Evolutionary conservation across 2,888 invertebrate species (phyloP).

Genomic region (Tholera decimalis): DNA sequence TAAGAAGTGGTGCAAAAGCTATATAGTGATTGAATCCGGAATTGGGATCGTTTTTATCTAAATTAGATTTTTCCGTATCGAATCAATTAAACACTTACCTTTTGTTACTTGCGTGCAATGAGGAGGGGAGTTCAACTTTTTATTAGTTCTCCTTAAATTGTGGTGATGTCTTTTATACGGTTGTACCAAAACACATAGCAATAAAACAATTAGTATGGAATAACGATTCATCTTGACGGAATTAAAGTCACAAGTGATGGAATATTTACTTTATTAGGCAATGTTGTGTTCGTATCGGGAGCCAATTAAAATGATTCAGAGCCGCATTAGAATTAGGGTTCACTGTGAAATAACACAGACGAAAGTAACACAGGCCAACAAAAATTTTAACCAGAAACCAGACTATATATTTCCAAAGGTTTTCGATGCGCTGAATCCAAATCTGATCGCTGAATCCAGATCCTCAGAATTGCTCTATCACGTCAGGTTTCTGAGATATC

Average conservation of each 20-base stretch:
- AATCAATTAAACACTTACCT: slow-evolving; percentile 66
- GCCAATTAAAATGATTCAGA: slow-evolving; percentile 18
- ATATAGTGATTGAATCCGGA: neutral
- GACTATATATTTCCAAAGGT: too few species aligned
- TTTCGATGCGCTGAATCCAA: too few species aligned
- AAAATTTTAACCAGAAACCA: too few species aligned
- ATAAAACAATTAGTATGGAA: slow-evolving; percentile 38
- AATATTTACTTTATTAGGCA: slow-evolving; percentile 7
- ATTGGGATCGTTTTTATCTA: neutral
- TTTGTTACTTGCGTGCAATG: slow-evolving; percentile 82
- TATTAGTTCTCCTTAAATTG: slow-evolving; percentile 37
- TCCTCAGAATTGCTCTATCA: too few species aligned
- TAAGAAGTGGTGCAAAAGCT: neutral
- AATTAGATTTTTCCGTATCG: neutral
- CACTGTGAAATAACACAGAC: slow-evolving; percentile 1
- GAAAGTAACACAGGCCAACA: too few species aligned
- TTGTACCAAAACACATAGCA: slow-evolving; percentile 48
- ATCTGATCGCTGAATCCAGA: too few species aligned
- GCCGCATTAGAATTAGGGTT: slow-evolving; percentile 9
- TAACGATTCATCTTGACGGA: slow-evolving; percentile 50
- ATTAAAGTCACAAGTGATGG: slow-evolving; percentile 20
- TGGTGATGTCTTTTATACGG: slow-evolving; percentile 38
- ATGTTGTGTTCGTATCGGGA: slow-evolving; percentile 4
- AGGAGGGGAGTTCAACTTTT: slow-evolving; percentile 70
- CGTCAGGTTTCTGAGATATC: too few species aligned